These are phyloP conservation scores for Dolichallabes microphthalmus DNA, from an alignment of 2,113 vertebrate genomes.

Conservation along the genomic window DNA sequence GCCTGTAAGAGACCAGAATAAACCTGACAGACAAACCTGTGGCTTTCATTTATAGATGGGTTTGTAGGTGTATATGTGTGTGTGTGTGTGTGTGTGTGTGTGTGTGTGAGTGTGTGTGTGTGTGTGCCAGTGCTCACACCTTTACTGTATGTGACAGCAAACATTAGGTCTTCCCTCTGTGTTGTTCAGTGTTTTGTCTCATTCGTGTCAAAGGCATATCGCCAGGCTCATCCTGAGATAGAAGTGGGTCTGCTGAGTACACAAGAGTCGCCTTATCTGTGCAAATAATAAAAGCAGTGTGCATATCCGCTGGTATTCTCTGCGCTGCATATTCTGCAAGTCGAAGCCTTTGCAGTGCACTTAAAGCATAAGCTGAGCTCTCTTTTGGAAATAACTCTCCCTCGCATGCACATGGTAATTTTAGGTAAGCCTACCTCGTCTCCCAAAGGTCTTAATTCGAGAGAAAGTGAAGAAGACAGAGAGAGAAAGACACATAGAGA, in stretches of 20 bases:
- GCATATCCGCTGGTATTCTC: conserved; percentile 7
- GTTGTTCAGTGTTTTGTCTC: conserved; percentile 3
- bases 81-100: conserved; percentile 22
- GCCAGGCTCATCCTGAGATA: conserved; percentile 17
- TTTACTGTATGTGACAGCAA: conserved; percentile 16
- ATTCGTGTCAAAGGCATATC: background rate
- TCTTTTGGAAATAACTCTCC: background rate
- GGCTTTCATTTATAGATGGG: conserved; percentile 6
- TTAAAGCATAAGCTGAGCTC: conserved; percentile 5
- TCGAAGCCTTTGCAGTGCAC: background rate
- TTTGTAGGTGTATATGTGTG: conserved; percentile 7
- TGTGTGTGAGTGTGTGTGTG: background rate
- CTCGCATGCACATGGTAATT: background rate
- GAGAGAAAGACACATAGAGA: conserved; percentile 18
- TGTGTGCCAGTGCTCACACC: background rate
- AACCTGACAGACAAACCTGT: conserved; percentile 31
- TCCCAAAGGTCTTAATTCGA: background rate
- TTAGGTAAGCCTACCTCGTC: background rate
- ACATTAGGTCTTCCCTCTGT: background rate
- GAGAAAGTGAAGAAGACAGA: background rate
- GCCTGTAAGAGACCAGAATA: conserved; percentile 34
- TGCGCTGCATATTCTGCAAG: background rate
- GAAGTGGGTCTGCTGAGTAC: conserved; percentile 4
- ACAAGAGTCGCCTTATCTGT: conserved; percentile 1
- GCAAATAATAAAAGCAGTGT: conserved; percentile 19